phyloP scores from a whole-genome alignment of 2,113 vertebrate species.

The Salvelinus namaycush region DNA sequence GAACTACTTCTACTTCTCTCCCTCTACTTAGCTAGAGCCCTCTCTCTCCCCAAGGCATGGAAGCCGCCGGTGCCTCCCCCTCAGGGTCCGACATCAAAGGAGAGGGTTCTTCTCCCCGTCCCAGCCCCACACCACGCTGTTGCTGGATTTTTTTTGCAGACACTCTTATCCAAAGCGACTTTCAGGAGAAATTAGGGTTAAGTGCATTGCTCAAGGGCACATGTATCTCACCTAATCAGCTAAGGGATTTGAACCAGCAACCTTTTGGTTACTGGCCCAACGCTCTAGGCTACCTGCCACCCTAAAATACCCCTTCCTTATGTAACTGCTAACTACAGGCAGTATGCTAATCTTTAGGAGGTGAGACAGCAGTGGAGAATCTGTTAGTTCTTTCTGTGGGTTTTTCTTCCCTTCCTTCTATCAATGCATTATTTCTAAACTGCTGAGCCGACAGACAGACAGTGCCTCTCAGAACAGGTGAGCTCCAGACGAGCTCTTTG shows the following conservation, averaged over 20 bases:
- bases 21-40: background rate
- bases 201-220: no score
- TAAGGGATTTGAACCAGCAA: no score
- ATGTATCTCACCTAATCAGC: no score
- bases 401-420: constrained; percentile 9
- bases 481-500: constrained; percentile 16
- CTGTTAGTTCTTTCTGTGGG: constrained; percentile 61
- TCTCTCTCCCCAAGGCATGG: background rate
- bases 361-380: constrained; percentile 65
- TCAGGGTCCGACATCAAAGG: constrained; percentile 49
- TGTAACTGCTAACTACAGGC: constrained; percentile 65
- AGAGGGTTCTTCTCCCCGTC: constrained; percentile 58
- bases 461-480: constrained; percentile 44
- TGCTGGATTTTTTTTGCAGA: constrained; percentile 35
- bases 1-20: background rate
- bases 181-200: no score
- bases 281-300: no score
- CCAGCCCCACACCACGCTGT: constrained; percentile 48
- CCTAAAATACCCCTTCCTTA: constrained; percentile 46
- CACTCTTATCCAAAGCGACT: no score
- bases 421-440: constrained; percentile 41
- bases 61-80: constrained; percentile 12
- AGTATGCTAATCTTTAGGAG: constrained; percentile 56
- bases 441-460: constrained; percentile 36
- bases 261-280: no score